These are phyloP conservation scores for Leptobrachium leishanense DNA, from an alignment of 2,113 vertebrate species.

Conservation along the genomic window DNA sequence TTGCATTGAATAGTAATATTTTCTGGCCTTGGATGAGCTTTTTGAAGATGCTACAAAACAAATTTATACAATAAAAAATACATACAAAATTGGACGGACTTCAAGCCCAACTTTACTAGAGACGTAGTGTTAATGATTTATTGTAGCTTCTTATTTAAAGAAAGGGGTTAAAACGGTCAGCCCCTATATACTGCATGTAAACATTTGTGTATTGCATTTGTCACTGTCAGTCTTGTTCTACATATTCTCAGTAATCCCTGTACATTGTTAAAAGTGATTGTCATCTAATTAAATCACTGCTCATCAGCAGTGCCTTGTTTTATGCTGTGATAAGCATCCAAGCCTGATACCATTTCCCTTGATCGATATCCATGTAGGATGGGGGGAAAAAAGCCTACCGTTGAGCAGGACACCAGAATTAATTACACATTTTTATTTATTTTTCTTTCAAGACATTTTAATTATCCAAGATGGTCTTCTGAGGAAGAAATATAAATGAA, in stretches of 20 bases:
- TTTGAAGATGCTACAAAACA: too few relatives aligned
- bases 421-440: constrained; percentile 83
- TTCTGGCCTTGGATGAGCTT: too few relatives aligned
- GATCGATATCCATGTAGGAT: constrained; percentile 95
- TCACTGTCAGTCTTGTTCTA: constrained; percentile 84
- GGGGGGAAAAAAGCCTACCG: constrained; percentile 75
- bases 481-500: not conserved
- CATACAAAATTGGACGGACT: too few relatives aligned
- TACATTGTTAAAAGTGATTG: constrained; percentile 93
- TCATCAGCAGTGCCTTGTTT: constrained; percentile 87
- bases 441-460: constrained; percentile 75
- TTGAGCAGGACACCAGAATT: constrained; percentile 85
- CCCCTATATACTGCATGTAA: too few relatives aligned
- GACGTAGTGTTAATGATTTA: too few relatives aligned
- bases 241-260: constrained; percentile 76
- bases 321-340: constrained; percentile 89
- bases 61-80: too few relatives aligned
- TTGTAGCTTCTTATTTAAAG: too few relatives aligned
- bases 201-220: constrained; percentile 73
- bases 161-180: too few relatives aligned
- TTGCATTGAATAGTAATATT: too few relatives aligned
- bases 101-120: too few relatives aligned
- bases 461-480: constrained; percentile 66
- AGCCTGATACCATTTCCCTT: constrained; percentile 74
- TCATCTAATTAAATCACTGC: constrained; percentile 96